A percentile compares a stretch with the other conserved stretches of the same genome.
These are phyloP conservation scores for Nasonia longicornis DNA, from an alignment of 1,140 invertebrate genomes.

Conservation along the genomic window DNA sequence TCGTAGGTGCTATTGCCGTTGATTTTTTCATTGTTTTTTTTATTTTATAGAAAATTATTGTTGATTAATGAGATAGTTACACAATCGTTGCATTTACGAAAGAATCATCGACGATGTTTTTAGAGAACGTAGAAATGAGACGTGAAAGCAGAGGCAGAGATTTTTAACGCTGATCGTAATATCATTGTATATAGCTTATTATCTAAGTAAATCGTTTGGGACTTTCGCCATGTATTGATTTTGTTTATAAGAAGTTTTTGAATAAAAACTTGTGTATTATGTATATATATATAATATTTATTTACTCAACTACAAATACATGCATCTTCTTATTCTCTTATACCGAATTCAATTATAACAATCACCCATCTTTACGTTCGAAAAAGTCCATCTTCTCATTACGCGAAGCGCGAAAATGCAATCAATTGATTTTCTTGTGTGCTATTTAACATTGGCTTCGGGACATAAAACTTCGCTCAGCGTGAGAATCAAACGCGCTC, in stretches of 20 bases:
- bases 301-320: constrained; percentile 50
- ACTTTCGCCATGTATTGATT: constrained; percentile 16
- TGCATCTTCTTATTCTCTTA: constrained; percentile 40
- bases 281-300: constrained; percentile 49
- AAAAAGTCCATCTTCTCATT: constrained; percentile 28
- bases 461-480: constrained; percentile 21
- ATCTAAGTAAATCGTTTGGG: neutral
- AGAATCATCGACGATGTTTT: neutral
- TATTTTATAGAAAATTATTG: neutral
- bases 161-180: neutral
- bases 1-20: neutral
- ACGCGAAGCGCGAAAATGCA: constrained; percentile 9
- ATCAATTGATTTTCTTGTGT: constrained; percentile 24
- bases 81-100: neutral
- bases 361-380: constrained; percentile 19
- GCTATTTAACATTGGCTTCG: constrained; percentile 37
- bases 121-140: neutral
- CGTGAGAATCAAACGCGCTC: constrained; percentile 5
- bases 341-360: constrained; percentile 38
- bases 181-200: constrained; percentile 36
- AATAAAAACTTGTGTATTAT: constrained; percentile 34
- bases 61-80: neutral
- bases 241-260: constrained; percentile 31
- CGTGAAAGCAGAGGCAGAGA: neutral
- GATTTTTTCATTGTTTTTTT: neutral